Evolutionary conservation across 2,113 vertebrate species (phyloP), one percentile per base, ranked within the genome.

Genomic region (Rhombomys opimus): DNA sequence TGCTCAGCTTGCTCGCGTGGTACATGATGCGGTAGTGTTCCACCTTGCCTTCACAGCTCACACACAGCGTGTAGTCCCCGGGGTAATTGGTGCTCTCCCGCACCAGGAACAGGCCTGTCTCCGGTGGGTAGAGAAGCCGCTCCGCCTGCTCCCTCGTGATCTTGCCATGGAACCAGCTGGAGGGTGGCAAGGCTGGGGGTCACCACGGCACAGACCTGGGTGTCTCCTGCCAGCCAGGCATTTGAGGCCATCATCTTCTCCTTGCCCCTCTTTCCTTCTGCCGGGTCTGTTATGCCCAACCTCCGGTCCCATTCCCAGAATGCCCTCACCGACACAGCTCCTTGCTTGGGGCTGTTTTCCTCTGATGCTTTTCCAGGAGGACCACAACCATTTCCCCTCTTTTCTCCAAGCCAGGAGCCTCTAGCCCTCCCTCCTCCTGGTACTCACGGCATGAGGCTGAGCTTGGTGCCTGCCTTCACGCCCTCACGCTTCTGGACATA

Each of bases 371-470:
- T 67, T 72, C 67, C 27, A 30, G 13, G 57, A 65, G 41, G 86
- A 76, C 25, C 54, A 41, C 46, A 72, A 68, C 20, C 46, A 57
- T 2, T 1, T 82, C 75, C 32, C 35, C 65, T 46, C 30, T 75
- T 57, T 27, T 22, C 80, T 72, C 75, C 27, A 76, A 12, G 63
- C 38, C 88, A 77, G 27, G 72, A 50, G 14, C 30, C 46, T 17
- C 46, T 32, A 32, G 10, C 1, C 14, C 27, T 41, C 1, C 11
- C 18, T 41, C 30, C 57, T 5, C 3, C 2, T 0, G 18, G 61
- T 97, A 99, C 99, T 99, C 98, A 99, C 99, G 99, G 99, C 99
- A 99, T 99, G 65, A 99, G 99, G 98, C 99, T 99, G 92, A 99
- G 99, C 81, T 99, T 99, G 92, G 99, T 99, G 12, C 99, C 99